These are phyloP conservation scores for Aeoliscus strigatus DNA, from an alignment of 2,797 vertebrate genomes.

Conservation along the genomic window DNA sequence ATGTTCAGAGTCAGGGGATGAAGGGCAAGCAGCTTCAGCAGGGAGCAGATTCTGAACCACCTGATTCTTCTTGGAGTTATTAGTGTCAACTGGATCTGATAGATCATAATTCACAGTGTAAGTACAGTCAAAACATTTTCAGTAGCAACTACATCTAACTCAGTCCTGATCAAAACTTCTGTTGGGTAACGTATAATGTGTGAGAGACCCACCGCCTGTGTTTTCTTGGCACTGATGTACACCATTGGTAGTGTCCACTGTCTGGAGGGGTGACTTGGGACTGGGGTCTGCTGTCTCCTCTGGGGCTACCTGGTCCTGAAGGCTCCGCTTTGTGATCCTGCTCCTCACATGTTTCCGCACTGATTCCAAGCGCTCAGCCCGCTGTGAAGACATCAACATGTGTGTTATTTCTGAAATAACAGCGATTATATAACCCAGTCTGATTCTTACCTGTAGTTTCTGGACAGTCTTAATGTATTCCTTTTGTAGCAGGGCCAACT, in stretches of 20 bases:
- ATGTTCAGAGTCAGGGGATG: conserved; percentile 17
- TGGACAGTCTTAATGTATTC: conserved; percentile 67
- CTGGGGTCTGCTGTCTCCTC: conserved; percentile 10
- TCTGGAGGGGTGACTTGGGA: conserved; percentile 12
- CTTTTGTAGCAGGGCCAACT: conserved; percentile 58
- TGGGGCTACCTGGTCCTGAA: conserved; percentile 18
- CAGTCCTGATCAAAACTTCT: no score
- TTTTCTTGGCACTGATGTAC: neutral
- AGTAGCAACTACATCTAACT: no score
- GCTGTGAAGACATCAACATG: conserved; percentile 42
- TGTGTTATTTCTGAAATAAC: neutral
- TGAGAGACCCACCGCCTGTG: conserved; percentile 31
- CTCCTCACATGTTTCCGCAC: conserved; percentile 58
- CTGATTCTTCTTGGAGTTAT: conserved; percentile 19
- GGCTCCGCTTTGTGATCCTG: conserved; percentile 48
- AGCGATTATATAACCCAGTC: neutral
- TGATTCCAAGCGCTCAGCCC: conserved; percentile 65
- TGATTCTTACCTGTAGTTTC: conserved; percentile 56
- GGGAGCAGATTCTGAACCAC: conserved; percentile 29
- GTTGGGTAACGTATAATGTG: no score
- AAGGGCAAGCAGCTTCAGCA: conserved; percentile 20
- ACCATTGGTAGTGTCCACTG: neutral
- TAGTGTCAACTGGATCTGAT: conserved; percentile 15
- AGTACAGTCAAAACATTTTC: neutral
- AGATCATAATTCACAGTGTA: conserved; percentile 12